Conservation (phyloP, 2,888 invertebrate genomes). For the Oegoconia quadripuncta region DNA sequence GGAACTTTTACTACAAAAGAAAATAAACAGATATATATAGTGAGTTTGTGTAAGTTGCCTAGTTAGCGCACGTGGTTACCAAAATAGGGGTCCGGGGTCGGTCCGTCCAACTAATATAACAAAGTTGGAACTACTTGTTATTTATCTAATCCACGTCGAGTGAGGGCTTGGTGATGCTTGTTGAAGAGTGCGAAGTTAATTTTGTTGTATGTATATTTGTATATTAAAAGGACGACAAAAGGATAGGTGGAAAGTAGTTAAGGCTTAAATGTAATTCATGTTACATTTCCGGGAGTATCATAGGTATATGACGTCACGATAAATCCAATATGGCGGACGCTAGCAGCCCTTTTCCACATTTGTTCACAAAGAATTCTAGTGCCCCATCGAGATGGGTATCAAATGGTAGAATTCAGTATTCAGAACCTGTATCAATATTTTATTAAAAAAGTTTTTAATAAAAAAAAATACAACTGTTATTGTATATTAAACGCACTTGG, state of each 20-base stretch:
- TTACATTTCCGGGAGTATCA: too few species aligned
- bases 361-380: too few species aligned
- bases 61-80: constrained; percentile 39
- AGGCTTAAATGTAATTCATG: too few species aligned
- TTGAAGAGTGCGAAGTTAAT: background rate
- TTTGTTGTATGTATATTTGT: background rate
- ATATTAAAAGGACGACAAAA: background rate
- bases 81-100: constrained; percentile 41
- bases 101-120: constrained; percentile 39
- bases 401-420: too few species aligned
- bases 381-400: too few species aligned
- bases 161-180: background rate
- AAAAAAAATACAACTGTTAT: too few species aligned
- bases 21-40: constrained; percentile 51
- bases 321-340: too few species aligned
- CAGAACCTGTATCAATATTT: too few species aligned
- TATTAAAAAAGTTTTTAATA: too few species aligned
- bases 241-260: background rate
- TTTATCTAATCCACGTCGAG: constrained; percentile 46
- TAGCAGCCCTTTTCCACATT: too few species aligned
- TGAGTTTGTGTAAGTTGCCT: constrained; percentile 40
- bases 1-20: constrained; percentile 51
- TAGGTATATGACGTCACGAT: too few species aligned
- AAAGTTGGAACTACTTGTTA: constrained; percentile 43
- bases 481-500: too few species aligned